Conservation (phyloP, 1,140 invertebrate species). For the Octopus sinensis region DNA sequence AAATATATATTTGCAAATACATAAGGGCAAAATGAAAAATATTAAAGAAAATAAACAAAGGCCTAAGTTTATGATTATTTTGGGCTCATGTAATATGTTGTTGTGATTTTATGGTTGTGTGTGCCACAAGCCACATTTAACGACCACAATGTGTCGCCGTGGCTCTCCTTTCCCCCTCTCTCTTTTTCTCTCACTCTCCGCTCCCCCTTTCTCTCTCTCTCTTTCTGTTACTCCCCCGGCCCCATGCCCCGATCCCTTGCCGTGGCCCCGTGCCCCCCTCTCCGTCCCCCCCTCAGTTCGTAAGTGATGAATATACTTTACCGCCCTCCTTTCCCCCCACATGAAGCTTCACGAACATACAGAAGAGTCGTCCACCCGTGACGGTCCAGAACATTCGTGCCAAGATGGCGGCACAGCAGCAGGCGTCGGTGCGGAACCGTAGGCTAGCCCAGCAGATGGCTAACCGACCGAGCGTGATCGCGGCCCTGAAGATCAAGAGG, state of each 20-base stretch:
- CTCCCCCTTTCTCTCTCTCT: background rate
- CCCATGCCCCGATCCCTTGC: background rate
- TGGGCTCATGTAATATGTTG: no score
- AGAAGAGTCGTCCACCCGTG: constrained; percentile 35
- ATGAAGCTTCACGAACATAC: constrained; percentile 51
- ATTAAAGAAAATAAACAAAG: no score
- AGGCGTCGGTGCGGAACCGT: constrained; percentile 57
- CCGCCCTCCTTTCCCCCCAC: constrained; percentile 15
- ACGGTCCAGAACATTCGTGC: constrained; percentile 41
- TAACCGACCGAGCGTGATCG: constrained; percentile 51
- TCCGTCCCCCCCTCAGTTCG: background rate
- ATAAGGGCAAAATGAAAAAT: no score
- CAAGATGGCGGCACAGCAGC: constrained; percentile 51
- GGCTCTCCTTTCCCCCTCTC: background rate
- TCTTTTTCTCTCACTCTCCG: background rate
- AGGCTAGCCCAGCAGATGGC: constrained; percentile 62
- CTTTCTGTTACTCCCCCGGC: background rate
- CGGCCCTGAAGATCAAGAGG: constrained; percentile 57
- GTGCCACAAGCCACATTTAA: no score
- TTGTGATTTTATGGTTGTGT: no score
- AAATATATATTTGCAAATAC: no score
- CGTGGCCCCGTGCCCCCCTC: background rate
- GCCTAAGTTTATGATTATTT: no score
- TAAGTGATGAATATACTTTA: background rate
- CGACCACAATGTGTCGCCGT: background rate